phyloP scores from a whole-genome alignment of 2,113 vertebrate genomes.

The Cyanocitta stelleri region DNA sequence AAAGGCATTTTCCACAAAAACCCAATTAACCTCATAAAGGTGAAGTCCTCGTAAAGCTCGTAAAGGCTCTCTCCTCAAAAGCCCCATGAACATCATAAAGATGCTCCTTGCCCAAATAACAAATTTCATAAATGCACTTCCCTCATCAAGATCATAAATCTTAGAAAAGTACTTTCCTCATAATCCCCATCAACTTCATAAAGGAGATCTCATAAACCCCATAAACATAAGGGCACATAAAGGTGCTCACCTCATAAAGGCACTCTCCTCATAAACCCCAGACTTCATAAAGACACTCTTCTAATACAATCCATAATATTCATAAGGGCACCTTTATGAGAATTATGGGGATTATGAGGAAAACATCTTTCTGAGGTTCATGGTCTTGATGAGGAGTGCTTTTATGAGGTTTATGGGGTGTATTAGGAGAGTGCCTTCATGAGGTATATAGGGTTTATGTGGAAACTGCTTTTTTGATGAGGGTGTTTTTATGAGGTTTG shows the following conservation, averaged over 20 bases:
- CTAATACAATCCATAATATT: neutral
- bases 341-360: neutral
- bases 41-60: neutral
- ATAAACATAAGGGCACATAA: neutral
- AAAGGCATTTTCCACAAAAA: neutral
- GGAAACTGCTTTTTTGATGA: neutral
- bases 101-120: neutral
- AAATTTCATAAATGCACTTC: neutral
- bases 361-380: neutral
- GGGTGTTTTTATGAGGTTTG: neutral
- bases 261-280: neutral
- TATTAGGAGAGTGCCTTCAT: neutral
- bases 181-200: neutral
- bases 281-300: neutral
- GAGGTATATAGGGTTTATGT: neutral
- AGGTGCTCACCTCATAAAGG: neutral
- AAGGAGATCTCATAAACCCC: neutral
- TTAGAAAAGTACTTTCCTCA: neutral
- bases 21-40: neutral
- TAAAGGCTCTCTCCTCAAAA: neutral
- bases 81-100: neutral
- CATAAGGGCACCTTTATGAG: too few relatives aligned
- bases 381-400: neutral
- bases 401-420: neutral
- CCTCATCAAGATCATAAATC: neutral